These are phyloP conservation scores for Typhlichthys subterraneus DNA, from an alignment of 2,797 vertebrate species.

Conservation along the genomic window DNA sequence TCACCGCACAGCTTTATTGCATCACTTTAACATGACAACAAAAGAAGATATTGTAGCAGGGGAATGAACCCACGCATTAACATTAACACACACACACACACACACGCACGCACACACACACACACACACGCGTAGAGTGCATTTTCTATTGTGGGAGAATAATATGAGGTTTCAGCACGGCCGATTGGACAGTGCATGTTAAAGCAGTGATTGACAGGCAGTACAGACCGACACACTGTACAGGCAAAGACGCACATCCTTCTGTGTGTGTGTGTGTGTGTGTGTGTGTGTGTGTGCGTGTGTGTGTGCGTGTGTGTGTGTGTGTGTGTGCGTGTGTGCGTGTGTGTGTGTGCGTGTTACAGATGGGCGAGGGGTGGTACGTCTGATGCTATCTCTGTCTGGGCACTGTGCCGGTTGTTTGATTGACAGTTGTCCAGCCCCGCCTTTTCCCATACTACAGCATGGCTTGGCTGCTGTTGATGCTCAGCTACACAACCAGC, in stretches of 20 bases:
- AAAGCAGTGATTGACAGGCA: not conserved
- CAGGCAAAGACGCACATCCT: not conserved
- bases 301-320: too few species aligned
- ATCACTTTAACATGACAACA: conserved; percentile 82
- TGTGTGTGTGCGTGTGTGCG: conserved; percentile 10
- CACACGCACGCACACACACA: conserved; percentile 37
- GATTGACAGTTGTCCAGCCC: not conserved
- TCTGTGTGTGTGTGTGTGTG: conserved; percentile 2
- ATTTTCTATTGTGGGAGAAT: not conserved
- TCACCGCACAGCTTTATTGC: conserved; percentile 79
- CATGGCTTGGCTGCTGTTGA: too few species aligned
- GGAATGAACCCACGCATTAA: conserved; percentile 73
- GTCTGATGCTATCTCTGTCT: conserved; percentile 59
- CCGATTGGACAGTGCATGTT: too few species aligned
- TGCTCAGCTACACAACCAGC: too few species aligned
- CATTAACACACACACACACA: conserved; percentile 51
- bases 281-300: not conserved
- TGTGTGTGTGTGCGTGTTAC: conserved; percentile 30
- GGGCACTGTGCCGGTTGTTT: too few species aligned
- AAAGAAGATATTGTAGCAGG: conserved; percentile 72
- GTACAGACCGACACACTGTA: not conserved
- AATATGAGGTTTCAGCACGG: not conserved
- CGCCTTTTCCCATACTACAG: too few species aligned
- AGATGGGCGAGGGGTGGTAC: conserved; percentile 73
- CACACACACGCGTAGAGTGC: not conserved